These are phyloP conservation scores for Pogona vitticeps DNA, from an alignment of 2,113 vertebrate genomes.

Conservation along the genomic window DNA sequence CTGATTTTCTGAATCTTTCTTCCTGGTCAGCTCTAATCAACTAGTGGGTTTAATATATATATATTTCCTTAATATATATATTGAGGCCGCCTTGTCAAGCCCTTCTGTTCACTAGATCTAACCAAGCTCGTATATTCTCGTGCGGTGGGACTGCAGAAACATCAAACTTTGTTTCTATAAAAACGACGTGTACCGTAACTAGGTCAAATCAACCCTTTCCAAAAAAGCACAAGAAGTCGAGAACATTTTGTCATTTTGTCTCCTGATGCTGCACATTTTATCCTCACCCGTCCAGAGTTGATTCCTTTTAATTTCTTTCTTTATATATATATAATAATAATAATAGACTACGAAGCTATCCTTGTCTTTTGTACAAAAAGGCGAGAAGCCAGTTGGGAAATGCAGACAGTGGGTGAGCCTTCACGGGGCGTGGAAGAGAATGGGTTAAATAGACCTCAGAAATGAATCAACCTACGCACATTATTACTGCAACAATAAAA, in stretches of 20 bases:
- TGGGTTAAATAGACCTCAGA: conserved; percentile 44
- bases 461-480: background rate
- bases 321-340: no score
- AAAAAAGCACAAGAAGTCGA: background rate
- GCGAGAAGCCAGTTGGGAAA: conserved; percentile 2
- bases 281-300: conserved; percentile 33
- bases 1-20: background rate
- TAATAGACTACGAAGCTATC: background rate
- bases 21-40: background rate
- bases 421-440: background rate
- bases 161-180: background rate
- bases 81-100: background rate
- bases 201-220: background rate
- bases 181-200: background rate
- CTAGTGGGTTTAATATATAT: background rate
- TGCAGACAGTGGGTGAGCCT: background rate
- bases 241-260: background rate
- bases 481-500: conserved; percentile 59
- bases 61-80: background rate
- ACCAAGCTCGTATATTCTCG: background rate
- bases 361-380: conserved; percentile 1
- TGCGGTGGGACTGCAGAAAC: background rate
- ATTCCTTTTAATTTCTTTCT: background rate
- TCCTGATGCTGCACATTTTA: background rate
- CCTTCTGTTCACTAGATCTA: background rate